A percentile compares a stretch with the other conserved stretches of the same genome.
These are phyloP conservation scores for Vidua chalybeata DNA, from an alignment of 2,113 vertebrate genomes.

Conservation along the genomic window DNA sequence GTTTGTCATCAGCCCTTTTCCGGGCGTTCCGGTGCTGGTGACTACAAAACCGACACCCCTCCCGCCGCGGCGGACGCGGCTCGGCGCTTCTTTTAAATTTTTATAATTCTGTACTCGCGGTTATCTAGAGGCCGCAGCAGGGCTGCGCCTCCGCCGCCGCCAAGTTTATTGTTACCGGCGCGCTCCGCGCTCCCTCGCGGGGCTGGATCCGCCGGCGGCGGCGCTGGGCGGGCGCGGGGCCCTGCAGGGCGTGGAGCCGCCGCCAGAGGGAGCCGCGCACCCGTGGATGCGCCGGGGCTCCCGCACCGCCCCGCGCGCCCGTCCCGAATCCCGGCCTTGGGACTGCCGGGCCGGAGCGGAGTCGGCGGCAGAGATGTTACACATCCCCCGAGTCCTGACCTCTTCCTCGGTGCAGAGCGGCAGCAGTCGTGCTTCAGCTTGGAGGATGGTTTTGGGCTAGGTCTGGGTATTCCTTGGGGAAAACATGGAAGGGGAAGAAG, in stretches of 20 bases:
- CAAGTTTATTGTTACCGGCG: background rate
- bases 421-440: background rate
- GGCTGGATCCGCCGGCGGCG: background rate
- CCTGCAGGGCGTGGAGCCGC: background rate
- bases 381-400: background rate
- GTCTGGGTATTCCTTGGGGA: rapidly evolving
- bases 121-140: background rate
- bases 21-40: background rate
- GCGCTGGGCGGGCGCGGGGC: background rate
- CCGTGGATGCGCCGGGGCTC: background rate
- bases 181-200: background rate
- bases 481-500: background rate
- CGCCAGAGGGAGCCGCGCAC: constrained; percentile 66
- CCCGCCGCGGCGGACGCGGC: background rate
- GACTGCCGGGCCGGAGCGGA: too few species aligned
- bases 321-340: background rate
- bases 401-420: background rate
- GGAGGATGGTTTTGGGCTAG: background rate
- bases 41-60: background rate
- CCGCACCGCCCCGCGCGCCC: background rate
- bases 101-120: background rate
- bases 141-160: background rate
- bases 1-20: background rate
- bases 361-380: background rate
- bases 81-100: background rate